Percentiles rank a stretch among this genome's conserved stretches.
Conservation (phyloP, 2,113 vertebrate species). For the Platichthys flesus region DNA sequence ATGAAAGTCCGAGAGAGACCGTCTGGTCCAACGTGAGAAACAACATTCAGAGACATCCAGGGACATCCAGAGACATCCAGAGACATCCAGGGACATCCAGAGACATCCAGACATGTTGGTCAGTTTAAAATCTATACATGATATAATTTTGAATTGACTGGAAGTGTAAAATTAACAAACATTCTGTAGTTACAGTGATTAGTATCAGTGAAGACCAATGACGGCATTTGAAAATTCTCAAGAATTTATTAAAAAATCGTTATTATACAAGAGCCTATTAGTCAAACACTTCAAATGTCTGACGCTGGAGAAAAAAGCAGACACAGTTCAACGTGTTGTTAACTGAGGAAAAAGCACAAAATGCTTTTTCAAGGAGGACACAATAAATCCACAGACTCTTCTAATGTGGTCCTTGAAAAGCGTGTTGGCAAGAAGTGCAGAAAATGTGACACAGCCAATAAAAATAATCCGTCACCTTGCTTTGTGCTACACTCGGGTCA, state of each 20-base stretch:
- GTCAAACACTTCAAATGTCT: not conserved
- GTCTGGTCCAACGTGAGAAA: too few relatives aligned
- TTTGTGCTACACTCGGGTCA: not conserved
- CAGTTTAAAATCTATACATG: not conserved
- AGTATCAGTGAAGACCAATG: slow-evolving; percentile 16
- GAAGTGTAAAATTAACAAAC: not conserved
- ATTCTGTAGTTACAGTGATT: slow-evolving; percentile 1
- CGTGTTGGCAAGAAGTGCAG: slow-evolving; percentile 16
- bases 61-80: not conserved
- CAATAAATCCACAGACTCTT: slow-evolving; percentile 28
- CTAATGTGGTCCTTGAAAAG: slow-evolving; percentile 38
- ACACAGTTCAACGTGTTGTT: not conserved
- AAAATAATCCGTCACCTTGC: slow-evolving; percentile 23
- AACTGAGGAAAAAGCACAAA: slow-evolving; percentile 4
- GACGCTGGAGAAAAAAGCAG: not conserved
- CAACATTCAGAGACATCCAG: not conserved
- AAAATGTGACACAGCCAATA: slow-evolving; percentile 29
- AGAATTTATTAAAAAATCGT: slow-evolving; percentile 21
- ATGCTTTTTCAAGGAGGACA: slow-evolving; percentile 33
- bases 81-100: too few relatives aligned
- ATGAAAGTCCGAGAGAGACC: not conserved
- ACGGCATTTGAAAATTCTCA: slow-evolving; percentile 3
- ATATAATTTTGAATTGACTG: not conserved
- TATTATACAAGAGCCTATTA: slow-evolving; percentile 15
- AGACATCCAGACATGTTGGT: not conserved